phyloP scores from a whole-genome alignment of 2,113 vertebrate genomes.

The Setophaga kirtlandii region DNA sequence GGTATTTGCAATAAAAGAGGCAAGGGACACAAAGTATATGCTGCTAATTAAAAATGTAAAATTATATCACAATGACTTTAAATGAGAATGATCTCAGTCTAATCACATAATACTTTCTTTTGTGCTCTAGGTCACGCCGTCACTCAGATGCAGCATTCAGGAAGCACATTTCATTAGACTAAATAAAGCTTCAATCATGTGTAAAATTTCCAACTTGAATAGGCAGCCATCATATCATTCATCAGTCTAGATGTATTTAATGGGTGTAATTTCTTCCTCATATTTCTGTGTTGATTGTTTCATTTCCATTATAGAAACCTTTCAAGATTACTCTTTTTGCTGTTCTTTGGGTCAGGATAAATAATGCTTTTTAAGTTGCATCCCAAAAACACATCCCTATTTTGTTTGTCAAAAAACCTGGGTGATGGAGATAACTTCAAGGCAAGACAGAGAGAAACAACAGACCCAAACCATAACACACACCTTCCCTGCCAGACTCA shows the following conservation, averaged over 20 bases:
- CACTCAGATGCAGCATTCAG: slow-evolving; percentile 91
- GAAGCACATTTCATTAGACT: slow-evolving; percentile 95
- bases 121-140: slow-evolving; percentile 85
- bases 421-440: slow-evolving; percentile 32
- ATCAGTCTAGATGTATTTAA: slow-evolving; percentile 84
- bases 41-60: slow-evolving; percentile 75
- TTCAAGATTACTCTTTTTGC: slow-evolving; percentile 68
- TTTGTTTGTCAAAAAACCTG: slow-evolving; percentile 69
- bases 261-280: slow-evolving; percentile 90
- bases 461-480: neutral
- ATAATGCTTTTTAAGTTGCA: slow-evolving; percentile 71
- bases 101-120: slow-evolving; percentile 91
- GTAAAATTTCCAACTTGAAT: slow-evolving; percentile 95
- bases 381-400: slow-evolving; percentile 79
- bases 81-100: slow-evolving; percentile 85
- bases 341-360: slow-evolving; percentile 72
- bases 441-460: slow-evolving; percentile 9
- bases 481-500: neutral
- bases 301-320: slow-evolving; percentile 79
- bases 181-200: slow-evolving; percentile 97
- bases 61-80: slow-evolving; percentile 83
- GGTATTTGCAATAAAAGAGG: slow-evolving; percentile 59
- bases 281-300: slow-evolving; percentile 85
- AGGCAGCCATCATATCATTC: slow-evolving; percentile 90
- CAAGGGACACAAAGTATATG: slow-evolving; percentile 49